A percentile compares a stretch with the other conserved stretches of the same genome.
Conservation (phyloP, 2,888 invertebrate genomes). For the Epinotia bilunana region DNA sequence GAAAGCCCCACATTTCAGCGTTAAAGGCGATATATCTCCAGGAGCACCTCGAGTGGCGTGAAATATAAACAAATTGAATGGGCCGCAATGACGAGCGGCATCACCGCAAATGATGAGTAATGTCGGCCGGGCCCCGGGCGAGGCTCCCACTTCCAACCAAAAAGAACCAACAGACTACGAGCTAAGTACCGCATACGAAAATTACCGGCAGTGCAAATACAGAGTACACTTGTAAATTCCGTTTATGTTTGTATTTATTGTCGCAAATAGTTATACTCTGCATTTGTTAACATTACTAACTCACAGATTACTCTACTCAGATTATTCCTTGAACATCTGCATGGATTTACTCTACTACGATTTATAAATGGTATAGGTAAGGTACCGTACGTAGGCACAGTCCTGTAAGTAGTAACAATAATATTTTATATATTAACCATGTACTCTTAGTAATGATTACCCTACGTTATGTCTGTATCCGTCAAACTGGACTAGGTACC, state of each 20-base stretch:
- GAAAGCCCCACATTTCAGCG: slow-evolving; percentile 78
- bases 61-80: slow-evolving; percentile 84
- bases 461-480: too few relatives aligned
- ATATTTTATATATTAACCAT: too few relatives aligned
- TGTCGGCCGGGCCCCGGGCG: slow-evolving; percentile 56
- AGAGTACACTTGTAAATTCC: slow-evolving; percentile 31
- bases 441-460: too few relatives aligned
- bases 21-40: slow-evolving; percentile 73
- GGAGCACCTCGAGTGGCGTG: slow-evolving; percentile 79
- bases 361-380: background rate
- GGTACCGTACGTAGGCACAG: too few relatives aligned
- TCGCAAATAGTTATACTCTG: slow-evolving; percentile 28
- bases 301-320: slow-evolving; percentile 7
- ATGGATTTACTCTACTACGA: background rate
- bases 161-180: slow-evolving; percentile 26
- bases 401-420: too few relatives aligned
- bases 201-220: slow-evolving; percentile 37
- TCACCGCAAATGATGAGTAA: slow-evolving; percentile 80
- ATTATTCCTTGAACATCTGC: slow-evolving; percentile 7
- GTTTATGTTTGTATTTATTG: slow-evolving; percentile 40
- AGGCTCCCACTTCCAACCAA: slow-evolving; percentile 25
- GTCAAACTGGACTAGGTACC: too few relatives aligned
- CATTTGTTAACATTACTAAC: slow-evolving; percentile 32
- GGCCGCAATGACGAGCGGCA: slow-evolving; percentile 74
- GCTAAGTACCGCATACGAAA: slow-evolving; percentile 27